Conservation (phyloP, 2,888 invertebrate genomes). For the Podabrus alpinus region DNA sequence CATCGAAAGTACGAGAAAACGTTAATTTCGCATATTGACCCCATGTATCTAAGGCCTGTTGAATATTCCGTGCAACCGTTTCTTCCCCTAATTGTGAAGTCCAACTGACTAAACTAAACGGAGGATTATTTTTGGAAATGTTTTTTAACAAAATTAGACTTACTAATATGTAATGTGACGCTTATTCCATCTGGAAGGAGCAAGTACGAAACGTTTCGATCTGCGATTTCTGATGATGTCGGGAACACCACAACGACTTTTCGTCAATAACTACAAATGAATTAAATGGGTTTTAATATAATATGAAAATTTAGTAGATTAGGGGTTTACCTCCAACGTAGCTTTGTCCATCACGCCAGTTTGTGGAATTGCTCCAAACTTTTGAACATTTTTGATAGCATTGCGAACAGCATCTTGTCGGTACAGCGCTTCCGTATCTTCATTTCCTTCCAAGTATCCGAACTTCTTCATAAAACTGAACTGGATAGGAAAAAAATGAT, state of each 20-base stretch:
- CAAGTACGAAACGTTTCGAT: slow-evolving; percentile 63
- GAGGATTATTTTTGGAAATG: neutral
- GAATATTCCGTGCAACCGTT: slow-evolving; percentile 62
- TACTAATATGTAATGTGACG: slow-evolving; percentile 70
- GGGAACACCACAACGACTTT: slow-evolving; percentile 72
- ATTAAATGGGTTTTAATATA: neutral
- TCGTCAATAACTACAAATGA: slow-evolving; percentile 62
- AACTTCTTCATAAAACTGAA: slow-evolving; percentile 69
- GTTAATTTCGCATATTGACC: slow-evolving; percentile 66
- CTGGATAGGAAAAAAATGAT: slow-evolving; percentile 51
- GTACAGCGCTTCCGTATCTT: slow-evolving; percentile 64
- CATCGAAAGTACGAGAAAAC: slow-evolving; percentile 59
- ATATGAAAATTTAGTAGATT: neutral
- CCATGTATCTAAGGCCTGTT: slow-evolving; percentile 70
- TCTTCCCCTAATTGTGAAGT: slow-evolving; percentile 64
- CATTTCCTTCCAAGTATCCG: slow-evolving; percentile 66
- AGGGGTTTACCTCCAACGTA: slow-evolving; percentile 62
- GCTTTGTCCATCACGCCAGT: slow-evolving; percentile 70
- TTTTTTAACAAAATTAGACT: slow-evolving; percentile 43
- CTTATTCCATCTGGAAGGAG: slow-evolving; percentile 71
- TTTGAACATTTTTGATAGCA: slow-evolving; percentile 70
- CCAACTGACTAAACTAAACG: slow-evolving; percentile 69
- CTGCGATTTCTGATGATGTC: slow-evolving; percentile 61
- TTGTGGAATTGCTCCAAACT: slow-evolving; percentile 69
- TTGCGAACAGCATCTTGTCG: slow-evolving; percentile 65